These are phyloP conservation scores for Bradypus variegatus DNA, from an alignment of 2,797 vertebrate genomes.

Conservation along the genomic window DNA sequence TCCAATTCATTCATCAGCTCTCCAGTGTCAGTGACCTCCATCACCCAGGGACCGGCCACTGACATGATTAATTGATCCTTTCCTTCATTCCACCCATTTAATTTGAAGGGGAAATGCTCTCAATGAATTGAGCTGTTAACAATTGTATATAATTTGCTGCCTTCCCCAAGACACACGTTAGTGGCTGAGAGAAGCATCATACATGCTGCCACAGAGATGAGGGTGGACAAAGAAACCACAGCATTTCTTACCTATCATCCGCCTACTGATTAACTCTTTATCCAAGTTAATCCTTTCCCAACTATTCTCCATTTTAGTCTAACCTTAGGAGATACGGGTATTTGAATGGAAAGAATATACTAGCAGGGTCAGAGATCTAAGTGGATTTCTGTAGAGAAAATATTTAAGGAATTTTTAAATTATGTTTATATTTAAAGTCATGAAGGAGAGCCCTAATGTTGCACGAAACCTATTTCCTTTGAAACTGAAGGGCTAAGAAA, in stretches of 20 bases:
- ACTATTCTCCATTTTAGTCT: background rate
- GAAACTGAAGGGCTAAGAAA: background rate
- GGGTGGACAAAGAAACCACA: conserved; percentile 28
- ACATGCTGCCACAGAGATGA: background rate
- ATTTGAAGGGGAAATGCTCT: conserved; percentile 59
- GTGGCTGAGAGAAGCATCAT: background rate
- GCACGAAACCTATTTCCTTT: background rate
- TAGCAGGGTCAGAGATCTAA: background rate
- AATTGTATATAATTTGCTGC: conserved; percentile 18
- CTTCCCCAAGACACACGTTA: conserved; percentile 39
- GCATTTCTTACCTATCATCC: background rate
- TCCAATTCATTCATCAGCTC: conserved; percentile 62
- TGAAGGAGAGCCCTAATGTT: background rate
- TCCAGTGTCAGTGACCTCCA: conserved; percentile 52
- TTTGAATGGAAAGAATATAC: background rate
- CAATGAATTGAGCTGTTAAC: conserved; percentile 16
- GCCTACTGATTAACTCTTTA: conserved; percentile 22
- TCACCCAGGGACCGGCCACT: conserved; percentile 47
- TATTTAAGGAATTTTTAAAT: background rate
- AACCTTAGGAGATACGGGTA: background rate
- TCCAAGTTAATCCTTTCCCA: conserved; percentile 31
- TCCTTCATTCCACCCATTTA: conserved; percentile 49
- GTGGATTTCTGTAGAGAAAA: background rate
- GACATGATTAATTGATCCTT: conserved; percentile 55
- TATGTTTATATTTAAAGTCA: background rate